Conservation (phyloP, 1,140 invertebrate genomes). For the Monochamus saltuarius region DNA sequence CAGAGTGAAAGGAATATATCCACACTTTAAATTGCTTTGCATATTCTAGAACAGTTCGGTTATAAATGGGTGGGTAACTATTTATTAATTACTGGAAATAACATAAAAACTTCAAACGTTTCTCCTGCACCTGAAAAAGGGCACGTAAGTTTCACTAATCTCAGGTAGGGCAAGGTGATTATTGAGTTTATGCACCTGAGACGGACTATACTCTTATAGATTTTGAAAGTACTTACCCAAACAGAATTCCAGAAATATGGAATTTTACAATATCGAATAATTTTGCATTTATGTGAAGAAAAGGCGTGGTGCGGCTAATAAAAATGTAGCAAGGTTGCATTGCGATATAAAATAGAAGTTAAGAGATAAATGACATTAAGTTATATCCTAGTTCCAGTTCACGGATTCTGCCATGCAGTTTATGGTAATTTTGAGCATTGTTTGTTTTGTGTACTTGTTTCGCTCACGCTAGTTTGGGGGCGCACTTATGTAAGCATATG, state of each 20-base stretch:
- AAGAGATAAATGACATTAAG: conserved; percentile 40
- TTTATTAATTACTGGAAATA: too few relatives aligned
- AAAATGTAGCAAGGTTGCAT: conserved; percentile 43
- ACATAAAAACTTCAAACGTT: neutral
- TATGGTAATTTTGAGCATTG: conserved; percentile 29
- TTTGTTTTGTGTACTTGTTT: neutral
- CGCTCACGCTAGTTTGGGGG: neutral
- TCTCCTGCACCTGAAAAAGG: too few relatives aligned
- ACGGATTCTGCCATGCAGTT: conserved; percentile 34
- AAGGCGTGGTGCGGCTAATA: conserved; percentile 32
- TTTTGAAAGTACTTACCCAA: neutral
- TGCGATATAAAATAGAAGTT: conserved; percentile 43
- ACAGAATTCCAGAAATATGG: neutral
- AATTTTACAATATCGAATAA: conserved; percentile 31
- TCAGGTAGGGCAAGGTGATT: too few relatives aligned
- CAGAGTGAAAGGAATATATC: too few relatives aligned
- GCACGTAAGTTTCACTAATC: too few relatives aligned
- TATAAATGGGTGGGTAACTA: too few relatives aligned
- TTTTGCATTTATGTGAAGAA: conserved; percentile 27
- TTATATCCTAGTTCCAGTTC: conserved; percentile 33
- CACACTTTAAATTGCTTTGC: too few relatives aligned
- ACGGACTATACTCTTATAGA: neutral
- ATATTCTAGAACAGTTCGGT: too few relatives aligned
- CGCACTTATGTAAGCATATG: neutral
- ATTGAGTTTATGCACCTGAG: too few relatives aligned